Conservation (phyloP, 2,888 invertebrate species). For the Xylocampa areola region DNA sequence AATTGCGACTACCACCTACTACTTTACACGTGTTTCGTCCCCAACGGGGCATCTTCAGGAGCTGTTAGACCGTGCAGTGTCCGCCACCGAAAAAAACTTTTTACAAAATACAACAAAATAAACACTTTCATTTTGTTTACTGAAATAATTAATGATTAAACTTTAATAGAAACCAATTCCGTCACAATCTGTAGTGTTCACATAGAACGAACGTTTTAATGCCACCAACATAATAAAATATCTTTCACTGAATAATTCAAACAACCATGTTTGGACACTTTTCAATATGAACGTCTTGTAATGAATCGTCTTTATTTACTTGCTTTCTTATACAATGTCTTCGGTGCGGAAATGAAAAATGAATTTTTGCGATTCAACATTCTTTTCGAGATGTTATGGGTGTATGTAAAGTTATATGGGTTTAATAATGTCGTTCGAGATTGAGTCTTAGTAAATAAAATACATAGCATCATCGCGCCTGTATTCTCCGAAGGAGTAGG, state of each 20-base stretch:
- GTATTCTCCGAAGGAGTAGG: too few relatives aligned
- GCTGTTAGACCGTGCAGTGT: too few relatives aligned
- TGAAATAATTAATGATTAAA: too few relatives aligned
- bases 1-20: too few relatives aligned
- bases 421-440: constrained; percentile 23
- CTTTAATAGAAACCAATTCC: constrained; percentile 8
- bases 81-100: too few relatives aligned
- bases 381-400: constrained; percentile 20
- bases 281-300: constrained; percentile 56
- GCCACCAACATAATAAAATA: constrained; percentile 1
- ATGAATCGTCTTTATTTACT: constrained; percentile 50
- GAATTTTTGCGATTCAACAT: constrained; percentile 25
- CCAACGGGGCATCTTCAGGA: too few relatives aligned
- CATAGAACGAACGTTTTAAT: constrained; percentile 2
- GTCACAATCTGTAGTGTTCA: constrained; percentile 4
- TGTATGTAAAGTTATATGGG: constrained; percentile 1
- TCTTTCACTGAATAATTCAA: constrained; percentile 23
- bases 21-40: too few relatives aligned
- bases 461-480: too few relatives aligned
- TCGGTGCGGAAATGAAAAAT: constrained; percentile 48
- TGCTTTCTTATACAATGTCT: constrained; percentile 40
- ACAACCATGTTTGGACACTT: constrained; percentile 54
- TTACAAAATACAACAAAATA: too few relatives aligned
- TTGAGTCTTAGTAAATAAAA: too few relatives aligned
- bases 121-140: too few relatives aligned